A percentile compares a stretch with the other conserved stretches of the same genome.
Evolutionary conservation across 2,113 vertebrate species (phyloP).

Genomic region (Redunca redunca): DNA sequence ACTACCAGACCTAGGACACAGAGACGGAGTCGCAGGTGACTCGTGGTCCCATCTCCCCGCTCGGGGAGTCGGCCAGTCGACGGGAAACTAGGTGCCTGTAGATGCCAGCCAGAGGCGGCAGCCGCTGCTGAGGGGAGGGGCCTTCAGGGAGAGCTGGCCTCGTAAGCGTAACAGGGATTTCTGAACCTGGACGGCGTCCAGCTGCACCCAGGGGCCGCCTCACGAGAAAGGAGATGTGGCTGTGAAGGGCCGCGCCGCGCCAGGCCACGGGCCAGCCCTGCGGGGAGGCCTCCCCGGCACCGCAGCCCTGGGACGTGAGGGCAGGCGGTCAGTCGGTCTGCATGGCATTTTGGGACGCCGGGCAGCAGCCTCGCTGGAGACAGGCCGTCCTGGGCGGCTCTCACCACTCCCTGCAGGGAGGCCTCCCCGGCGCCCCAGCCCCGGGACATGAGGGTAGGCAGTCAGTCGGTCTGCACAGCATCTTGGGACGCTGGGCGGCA

Average conservation of each 20-base stretch:
- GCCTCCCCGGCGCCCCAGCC: no score
- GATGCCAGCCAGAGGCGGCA: not conserved
- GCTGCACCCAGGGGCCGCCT: not conserved
- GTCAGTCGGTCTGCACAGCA: fast-evolving
- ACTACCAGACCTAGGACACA: not conserved
- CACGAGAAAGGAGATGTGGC: not conserved
- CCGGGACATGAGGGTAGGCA: no score
- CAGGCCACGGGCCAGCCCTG: not conserved
- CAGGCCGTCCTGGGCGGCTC: not conserved
- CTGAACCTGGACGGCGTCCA: not conserved
- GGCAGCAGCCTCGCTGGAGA: not conserved
- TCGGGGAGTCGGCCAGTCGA: not conserved
- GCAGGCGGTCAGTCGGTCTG: no score
- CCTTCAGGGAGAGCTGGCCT: not conserved
- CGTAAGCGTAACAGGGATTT: not conserved
- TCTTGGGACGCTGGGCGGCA: not conserved
- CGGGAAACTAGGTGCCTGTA: not conserved
- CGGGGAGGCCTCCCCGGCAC: not conserved
- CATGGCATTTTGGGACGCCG: not conserved
- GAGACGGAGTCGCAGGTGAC: not conserved
- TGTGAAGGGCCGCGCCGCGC: not conserved
- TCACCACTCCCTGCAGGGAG: not conserved
- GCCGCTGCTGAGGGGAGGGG: not conserved
- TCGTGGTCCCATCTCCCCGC: fast-evolving
- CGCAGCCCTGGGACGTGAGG: no score